phyloP scores from a whole-genome alignment of 2,888 invertebrate genomes.

The Plebejus anna region DNA sequence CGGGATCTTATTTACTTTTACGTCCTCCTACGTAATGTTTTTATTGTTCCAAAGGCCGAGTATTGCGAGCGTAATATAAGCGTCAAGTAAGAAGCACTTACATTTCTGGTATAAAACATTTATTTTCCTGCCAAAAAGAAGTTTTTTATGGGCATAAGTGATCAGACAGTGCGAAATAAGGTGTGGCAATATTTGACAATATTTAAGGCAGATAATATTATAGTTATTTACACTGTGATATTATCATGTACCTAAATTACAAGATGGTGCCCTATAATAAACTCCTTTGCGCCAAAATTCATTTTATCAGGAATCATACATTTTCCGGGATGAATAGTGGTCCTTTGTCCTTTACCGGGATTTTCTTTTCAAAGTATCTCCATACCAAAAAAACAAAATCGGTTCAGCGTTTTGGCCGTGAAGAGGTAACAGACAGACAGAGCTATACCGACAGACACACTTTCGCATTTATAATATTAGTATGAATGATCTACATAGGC shows the following conservation, averaged over 20 bases:
- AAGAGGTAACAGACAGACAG: neutral
- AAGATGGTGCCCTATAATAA: too few species aligned
- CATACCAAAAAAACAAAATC: neutral
- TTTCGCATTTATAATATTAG: too few species aligned
- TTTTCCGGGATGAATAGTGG: neutral
- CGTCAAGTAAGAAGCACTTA: neutral
- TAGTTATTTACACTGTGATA: too few species aligned
- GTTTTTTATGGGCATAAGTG: neutral
- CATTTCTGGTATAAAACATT: neutral
- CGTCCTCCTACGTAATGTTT: neutral
- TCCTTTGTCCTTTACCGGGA: too few species aligned
- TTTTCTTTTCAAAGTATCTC: neutral
- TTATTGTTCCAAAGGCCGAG: slow-evolving; percentile 5
- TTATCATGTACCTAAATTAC: too few species aligned
- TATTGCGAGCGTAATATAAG: neutral
- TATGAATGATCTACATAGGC: too few species aligned
- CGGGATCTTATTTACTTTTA: slow-evolving; percentile 11
- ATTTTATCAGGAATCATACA: neutral
- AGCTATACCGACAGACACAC: neutral
- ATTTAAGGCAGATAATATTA: too few species aligned
- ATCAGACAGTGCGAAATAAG: too few species aligned
- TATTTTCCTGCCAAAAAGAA: neutral
- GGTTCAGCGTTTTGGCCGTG: neutral
- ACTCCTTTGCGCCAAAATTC: neutral
- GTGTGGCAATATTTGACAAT: too few species aligned